phyloP scores from a whole-genome alignment of 2,113 vertebrate species.

The Strix uralensis region DNA sequence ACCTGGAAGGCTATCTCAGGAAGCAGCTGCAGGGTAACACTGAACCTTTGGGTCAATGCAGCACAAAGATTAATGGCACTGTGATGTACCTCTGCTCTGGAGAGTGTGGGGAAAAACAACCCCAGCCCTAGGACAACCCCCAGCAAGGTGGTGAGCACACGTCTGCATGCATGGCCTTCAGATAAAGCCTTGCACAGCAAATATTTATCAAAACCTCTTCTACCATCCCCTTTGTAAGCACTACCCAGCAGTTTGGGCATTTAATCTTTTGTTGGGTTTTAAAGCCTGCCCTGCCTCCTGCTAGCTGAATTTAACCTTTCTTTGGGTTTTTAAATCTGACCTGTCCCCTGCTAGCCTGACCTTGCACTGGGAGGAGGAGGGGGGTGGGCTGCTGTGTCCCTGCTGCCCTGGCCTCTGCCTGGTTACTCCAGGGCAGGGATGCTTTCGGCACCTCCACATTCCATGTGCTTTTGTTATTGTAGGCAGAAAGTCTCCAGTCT shows the following conservation, averaged over 20 bases:
- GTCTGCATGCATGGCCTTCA: neutral
- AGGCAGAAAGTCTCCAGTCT: neutral
- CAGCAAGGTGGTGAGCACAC: neutral
- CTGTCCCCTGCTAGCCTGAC: neutral
- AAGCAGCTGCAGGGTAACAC: constrained; percentile 54
- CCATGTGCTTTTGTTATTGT: neutral
- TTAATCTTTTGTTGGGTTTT: neutral
- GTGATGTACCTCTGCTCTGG: neutral
- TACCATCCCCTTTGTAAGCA: neutral
- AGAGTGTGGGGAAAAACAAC: neutral
- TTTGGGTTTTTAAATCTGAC: neutral
- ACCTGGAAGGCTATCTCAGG: constrained; percentile 6
- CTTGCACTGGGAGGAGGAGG: neutral
- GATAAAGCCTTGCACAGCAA: neutral
- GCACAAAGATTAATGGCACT: neutral
- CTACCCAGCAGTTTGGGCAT: neutral
- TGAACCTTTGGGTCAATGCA: neutral
- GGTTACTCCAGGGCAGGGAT: constrained; percentile 23
- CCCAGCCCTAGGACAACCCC: neutral
- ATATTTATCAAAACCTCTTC: neutral
- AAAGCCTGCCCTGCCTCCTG: neutral
- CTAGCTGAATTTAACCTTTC: neutral
- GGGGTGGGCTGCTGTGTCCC: neutral
- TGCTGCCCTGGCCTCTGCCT: neutral
- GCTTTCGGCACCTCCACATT: neutral